phyloP scores from a whole-genome alignment of 2,797 vertebrate genomes.

The Salarias fasciatus region DNA sequence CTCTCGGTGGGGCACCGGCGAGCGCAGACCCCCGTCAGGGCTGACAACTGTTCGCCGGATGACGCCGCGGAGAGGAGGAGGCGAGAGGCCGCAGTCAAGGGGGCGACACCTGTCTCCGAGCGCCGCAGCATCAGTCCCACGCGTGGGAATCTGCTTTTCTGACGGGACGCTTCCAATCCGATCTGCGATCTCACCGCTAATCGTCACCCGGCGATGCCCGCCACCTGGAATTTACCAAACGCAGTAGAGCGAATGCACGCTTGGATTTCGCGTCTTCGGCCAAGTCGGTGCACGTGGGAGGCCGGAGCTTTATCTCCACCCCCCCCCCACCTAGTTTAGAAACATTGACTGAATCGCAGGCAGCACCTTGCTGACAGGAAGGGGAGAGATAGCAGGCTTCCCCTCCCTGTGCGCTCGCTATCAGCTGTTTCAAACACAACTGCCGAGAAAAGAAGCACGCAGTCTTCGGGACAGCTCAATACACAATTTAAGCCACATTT shows the following conservation, averaged over 20 bases:
- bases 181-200: not conserved
- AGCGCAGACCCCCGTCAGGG: conserved; percentile 70
- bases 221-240: too few species aligned
- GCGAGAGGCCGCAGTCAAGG: conserved; percentile 55
- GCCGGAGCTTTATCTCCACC: conserved; percentile 51
- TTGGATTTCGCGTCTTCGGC: conserved; percentile 20
- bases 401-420: conserved; percentile 31
- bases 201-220: too few species aligned
- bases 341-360: conserved; percentile 49
- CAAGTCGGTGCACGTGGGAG: conserved; percentile 34
- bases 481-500: not conserved
- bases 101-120: conserved; percentile 48
- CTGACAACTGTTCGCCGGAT: conserved; percentile 78
- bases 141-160: conserved; percentile 10
- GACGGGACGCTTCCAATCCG: not conserved
- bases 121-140: conserved; percentile 30
- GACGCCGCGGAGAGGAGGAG: conserved; percentile 62
- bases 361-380: conserved; percentile 52
- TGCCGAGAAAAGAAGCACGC: conserved; percentile 7
- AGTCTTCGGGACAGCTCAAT: not conserved
- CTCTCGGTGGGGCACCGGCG: conserved; percentile 58
- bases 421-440: conserved; percentile 30
- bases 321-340: conserved; percentile 33
- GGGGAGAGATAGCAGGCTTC: conserved; percentile 42
- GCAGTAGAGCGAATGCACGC: conserved; percentile 4